Percentiles rank a stretch among this genome's conserved stretches.
Conservation (phyloP, 2,888 invertebrate genomes). For the Sphinx pinastri region DNA sequence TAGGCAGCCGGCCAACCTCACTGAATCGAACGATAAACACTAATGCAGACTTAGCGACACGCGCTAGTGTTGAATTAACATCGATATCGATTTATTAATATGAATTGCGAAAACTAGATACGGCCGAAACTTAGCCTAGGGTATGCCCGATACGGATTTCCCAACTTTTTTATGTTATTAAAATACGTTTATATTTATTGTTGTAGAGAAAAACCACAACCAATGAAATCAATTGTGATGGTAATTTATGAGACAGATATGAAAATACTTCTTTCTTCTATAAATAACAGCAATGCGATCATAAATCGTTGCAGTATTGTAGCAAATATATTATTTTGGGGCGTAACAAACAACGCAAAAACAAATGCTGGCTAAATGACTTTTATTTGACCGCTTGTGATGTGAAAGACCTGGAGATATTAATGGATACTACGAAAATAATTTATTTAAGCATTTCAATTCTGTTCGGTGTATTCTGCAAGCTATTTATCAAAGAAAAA, state of each 20-base stretch:
- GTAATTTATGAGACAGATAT: too few relatives aligned
- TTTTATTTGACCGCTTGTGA: conserved; percentile 3
- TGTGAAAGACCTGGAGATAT: conserved; percentile 22
- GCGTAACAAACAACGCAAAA: background rate
- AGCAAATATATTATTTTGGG: background rate
- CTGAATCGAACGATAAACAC: conserved; percentile 64
- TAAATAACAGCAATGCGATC: background rate
- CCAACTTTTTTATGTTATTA: too few relatives aligned
- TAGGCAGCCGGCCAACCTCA: conserved; percentile 44
- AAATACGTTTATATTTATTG: too few relatives aligned
- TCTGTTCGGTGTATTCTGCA: background rate
- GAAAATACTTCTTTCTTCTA: background rate
- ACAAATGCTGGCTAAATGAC: background rate
- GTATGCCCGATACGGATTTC: too few relatives aligned
- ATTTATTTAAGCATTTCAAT: conserved; percentile 19
- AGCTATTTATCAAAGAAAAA: background rate
- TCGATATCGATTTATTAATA: conserved; percentile 50
- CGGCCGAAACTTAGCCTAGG: background rate
- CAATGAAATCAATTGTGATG: too few relatives aligned
- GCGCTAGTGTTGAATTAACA: conserved; percentile 41
- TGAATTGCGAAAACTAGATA: conserved; percentile 13
- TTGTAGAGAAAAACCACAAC: too few relatives aligned
- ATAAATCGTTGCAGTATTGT: background rate
- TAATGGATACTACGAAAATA: conserved; percentile 1
- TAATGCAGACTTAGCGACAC: conserved; percentile 65